These are phyloP conservation scores for Atlantisia rogersi DNA, from an alignment of 2,113 vertebrate species.

Conservation along the genomic window DNA sequence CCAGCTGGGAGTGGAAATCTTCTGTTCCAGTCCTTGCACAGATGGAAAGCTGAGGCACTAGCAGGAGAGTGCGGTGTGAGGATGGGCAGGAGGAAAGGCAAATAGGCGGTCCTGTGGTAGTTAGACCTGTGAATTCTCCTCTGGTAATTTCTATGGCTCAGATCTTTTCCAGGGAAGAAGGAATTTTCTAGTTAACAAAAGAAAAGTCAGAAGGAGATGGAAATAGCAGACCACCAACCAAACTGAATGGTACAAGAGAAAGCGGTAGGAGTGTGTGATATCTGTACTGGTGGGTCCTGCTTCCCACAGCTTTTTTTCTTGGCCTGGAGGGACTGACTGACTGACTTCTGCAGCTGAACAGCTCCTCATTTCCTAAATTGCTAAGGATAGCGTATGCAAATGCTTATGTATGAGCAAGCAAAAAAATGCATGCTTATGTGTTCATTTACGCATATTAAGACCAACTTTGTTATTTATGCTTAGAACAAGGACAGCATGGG, in stretches of 20 bases:
- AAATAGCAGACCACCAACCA: neutral
- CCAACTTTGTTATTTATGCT: neutral
- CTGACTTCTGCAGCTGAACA: neutral
- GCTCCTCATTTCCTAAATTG: neutral
- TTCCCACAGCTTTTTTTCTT: neutral
- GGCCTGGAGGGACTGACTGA: neutral
- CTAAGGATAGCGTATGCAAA: fast-evolving
- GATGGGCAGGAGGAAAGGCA: neutral
- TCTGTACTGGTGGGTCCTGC: neutral
- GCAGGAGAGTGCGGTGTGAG: fast-evolving
- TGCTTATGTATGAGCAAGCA: neutral
- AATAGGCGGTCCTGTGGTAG: neutral
- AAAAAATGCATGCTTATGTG: neutral
- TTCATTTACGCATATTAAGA: neutral
- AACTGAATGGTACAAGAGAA: neutral
- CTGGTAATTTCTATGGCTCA: neutral
- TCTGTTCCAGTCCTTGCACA: neutral
- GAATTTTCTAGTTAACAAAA: neutral
- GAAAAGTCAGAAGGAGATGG: neutral
- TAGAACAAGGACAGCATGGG: neutral
- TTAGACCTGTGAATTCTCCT: neutral
- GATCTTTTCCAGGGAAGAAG: neutral
- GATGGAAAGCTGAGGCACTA: neutral
- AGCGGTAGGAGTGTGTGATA: neutral
- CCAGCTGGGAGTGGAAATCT: neutral